Evolutionary conservation across 2,113 vertebrate species (phyloP), one percentile per base, ranked within the genome.

Genomic region (Xiphophorus hellerii): DNA sequence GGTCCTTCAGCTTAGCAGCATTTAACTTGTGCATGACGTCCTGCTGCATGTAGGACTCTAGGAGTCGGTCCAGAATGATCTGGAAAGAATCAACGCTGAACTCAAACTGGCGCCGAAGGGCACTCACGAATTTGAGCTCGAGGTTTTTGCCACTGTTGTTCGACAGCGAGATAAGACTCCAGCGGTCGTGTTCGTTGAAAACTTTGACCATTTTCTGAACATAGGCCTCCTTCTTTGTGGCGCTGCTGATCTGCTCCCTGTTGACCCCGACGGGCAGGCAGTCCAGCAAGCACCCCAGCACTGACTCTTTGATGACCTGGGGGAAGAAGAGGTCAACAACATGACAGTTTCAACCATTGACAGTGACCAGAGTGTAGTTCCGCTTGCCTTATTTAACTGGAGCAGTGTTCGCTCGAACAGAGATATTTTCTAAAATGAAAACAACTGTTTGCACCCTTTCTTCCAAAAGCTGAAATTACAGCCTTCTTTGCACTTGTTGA

Each of bases 201-300:
- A 99, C 95, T 83, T 99, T 99, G 20, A 99, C 96, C 97, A 99
- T 98, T 93, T 99, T 99, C 93, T 98, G 97, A 30, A 99, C 97
- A 0, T 99, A 99, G 54, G 96, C 97, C 29, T 97, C 96, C 77
- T 97, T 98, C 97, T 99, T 97, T n/a, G 91, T 98, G 42, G 95
- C 62, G 77, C 94, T 0, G 96, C 92, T 99, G 89, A 99, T 97
- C 85, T 97, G 96, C 84, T 99, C 96, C 84, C 96, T 97, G 91
- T 98, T 98, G 54, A 98, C 97, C 1, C 96, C 96, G 82, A 96
- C 94, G 71, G 96, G 97, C 73, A 99, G 93, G 87, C 96, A 97
- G 83, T 97, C 96, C 70, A 97, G 88, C 0, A 98, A 86, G 85
- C 97, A 97, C 77, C 95, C 90, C 73, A 99, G 92, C 86, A 99